A percentile compares a stretch with the other conserved stretches of the same genome.
Evolutionary conservation across 2,888 invertebrate species (phyloP).

Genomic region (Muscina levida): DNA sequence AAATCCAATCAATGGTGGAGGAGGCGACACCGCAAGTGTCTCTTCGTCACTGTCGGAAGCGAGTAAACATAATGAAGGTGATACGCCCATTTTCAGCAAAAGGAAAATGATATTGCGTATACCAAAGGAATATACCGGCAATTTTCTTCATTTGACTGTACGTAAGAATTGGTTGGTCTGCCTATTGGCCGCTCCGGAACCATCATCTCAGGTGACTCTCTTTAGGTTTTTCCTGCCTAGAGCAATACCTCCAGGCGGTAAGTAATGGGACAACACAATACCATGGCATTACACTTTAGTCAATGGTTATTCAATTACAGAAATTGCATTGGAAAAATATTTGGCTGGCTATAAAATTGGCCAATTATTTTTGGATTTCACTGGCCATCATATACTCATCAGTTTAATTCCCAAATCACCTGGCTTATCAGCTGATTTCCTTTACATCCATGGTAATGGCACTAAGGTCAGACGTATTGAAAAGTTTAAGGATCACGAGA

Average conservation of each 20-base stretch:
- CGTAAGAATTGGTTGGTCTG: conserved; percentile 91
- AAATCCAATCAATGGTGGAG: conserved; percentile 62
- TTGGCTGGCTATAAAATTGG: conserved; percentile 76
- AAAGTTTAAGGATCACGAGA: conserved; percentile 84
- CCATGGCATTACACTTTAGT: too few species aligned
- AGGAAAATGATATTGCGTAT: conserved; percentile 90
- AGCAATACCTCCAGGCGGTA: conserved; percentile 89
- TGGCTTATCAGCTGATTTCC: conserved; percentile 84
- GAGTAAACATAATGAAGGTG: conserved; percentile 79
- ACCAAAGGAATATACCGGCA: conserved; percentile 81
- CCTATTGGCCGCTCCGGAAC: conserved; percentile 88
- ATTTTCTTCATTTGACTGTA: conserved; percentile 89
- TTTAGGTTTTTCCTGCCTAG: conserved; percentile 90
- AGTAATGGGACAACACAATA: conserved; percentile 42
- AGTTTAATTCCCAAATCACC: conserved; percentile 82
- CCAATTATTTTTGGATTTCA: conserved; percentile 85
- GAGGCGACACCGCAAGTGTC: not conserved
- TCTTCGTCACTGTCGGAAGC: conserved; percentile 51
- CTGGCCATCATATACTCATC: conserved; percentile 91
- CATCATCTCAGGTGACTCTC: conserved; percentile 80
- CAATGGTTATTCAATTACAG: conserved; percentile 65
- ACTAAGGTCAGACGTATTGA: conserved; percentile 85
- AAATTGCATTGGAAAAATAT: conserved; percentile 77
- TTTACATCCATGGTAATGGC: conserved; percentile 89
- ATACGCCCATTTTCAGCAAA: conserved; percentile 92